Percentiles rank a stretch among this genome's conserved stretches.
Conservation (phyloP, 2,113 vertebrate genomes). For the Pavo muticus region DNA sequence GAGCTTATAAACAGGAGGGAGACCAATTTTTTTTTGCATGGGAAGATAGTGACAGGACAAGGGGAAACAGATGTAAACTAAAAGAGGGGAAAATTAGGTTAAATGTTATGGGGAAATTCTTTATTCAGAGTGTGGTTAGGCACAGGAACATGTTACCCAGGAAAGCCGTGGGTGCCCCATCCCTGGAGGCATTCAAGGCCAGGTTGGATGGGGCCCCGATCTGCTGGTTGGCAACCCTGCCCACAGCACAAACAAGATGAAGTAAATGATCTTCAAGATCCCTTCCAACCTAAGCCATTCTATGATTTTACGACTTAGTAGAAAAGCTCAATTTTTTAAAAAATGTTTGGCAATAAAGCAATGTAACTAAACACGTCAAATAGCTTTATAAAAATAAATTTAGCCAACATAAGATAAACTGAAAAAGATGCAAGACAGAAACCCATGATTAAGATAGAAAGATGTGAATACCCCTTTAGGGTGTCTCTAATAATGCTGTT, state of each 20-base stretch:
- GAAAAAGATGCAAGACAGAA: background rate
- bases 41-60: background rate
- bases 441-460: accelerated
- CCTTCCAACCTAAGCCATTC: background rate
- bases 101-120: background rate
- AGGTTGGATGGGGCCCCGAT: background rate
- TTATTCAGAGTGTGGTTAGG: background rate
- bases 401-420: background rate
- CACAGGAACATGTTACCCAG: background rate
- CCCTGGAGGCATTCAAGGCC: background rate
- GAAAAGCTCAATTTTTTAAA: background rate
- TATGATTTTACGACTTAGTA: background rate
- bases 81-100: background rate
- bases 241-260: background rate
- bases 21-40: background rate
- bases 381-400: background rate
- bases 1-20: background rate
- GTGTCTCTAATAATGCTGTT: background rate
- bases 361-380: background rate
- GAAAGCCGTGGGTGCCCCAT: background rate
- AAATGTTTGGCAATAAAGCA: background rate
- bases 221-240: background rate
- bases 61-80: background rate
- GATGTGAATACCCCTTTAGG: background rate
- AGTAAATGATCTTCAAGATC: background rate